phyloP scores from a whole-genome alignment of 2,113 vertebrate genomes.

The Taxidea taxus region DNA sequence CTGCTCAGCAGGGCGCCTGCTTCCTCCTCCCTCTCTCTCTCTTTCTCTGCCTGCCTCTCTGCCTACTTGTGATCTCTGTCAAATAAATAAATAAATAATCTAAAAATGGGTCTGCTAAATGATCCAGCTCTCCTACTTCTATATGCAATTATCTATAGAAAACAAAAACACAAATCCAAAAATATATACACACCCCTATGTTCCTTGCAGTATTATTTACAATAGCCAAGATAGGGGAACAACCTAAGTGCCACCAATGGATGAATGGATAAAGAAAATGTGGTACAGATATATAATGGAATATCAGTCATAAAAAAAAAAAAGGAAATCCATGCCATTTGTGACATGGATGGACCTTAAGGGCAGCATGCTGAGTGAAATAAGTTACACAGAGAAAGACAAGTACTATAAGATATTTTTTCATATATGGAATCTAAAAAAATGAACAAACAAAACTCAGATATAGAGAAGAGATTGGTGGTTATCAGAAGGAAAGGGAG shows the following conservation, averaged over 20 bases:
- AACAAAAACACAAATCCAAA: neutral
- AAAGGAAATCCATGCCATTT: neutral
- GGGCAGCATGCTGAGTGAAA: neutral
- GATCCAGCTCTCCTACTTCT: neutral
- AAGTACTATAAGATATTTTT: neutral
- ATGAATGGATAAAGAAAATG: neutral
- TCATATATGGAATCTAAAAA: neutral
- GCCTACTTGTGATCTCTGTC: too few species aligned
- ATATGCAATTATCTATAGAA: neutral
- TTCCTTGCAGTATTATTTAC: neutral
- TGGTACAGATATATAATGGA: neutral
- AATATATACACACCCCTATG: neutral
- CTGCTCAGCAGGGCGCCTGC: too few species aligned
- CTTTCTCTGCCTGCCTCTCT: too few species aligned
- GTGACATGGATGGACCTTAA: neutral
- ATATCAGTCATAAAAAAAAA: neutral
- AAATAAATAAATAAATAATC: too few species aligned
- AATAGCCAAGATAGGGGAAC: neutral
- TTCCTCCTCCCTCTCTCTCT: too few species aligned
- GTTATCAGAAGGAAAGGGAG: neutral
- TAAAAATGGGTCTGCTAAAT: neutral
- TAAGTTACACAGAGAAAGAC: neutral
- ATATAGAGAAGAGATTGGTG: neutral
- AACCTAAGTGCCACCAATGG: neutral
- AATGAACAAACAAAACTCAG: neutral